Evolutionary conservation across 2,888 invertebrate genomes (phyloP), one percentile per base, ranked within the genome.

Genomic region (Troilus luridus): DNA sequence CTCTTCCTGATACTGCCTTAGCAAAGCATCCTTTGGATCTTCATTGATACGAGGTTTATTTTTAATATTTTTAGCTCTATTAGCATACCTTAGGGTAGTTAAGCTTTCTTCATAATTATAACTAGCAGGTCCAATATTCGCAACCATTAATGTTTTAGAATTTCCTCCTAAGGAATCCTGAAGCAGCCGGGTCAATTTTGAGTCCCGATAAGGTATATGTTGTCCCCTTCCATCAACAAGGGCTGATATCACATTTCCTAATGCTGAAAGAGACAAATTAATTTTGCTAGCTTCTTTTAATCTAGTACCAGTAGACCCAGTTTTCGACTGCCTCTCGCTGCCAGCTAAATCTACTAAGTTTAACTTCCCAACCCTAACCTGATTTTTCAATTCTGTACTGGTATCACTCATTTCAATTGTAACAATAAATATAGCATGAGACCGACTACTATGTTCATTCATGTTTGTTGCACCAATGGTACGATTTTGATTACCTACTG

Each of bases 111-210:
- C 99, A 95, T 98, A 99, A 95, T 99, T 99, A 95, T 98, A 98
- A 93, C 97, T 97, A 41, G 99, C 99, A 58, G 99, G 99, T 0
- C 99, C 99, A 93, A 99, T 97, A 94, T 99, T 99, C 17, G 99
- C 99, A 91, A 99, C 98, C 99, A 99, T 99, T 91, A 99, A 98
- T 1, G 99, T 99, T 94, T 98, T 98, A 88, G 99, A 98, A 95
- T 99, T 99, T 17, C 99, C 99, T 91, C 99, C 99, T 88, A 99
- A 95, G 0, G 99, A 99, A 95, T 99, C 99, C 95, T 93, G 60
- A 92, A 99, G 95, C 91, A 99, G 95, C 90, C 99, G 96, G 14
- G 99, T 99, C 91, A 99, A 95, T 95, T 99, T 99, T 8, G 99
- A 99, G 94, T 99, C 99, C 94, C 99, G 95, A 95, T 99, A 99